Percentiles rank a stretch among this genome's conserved stretches.
Evolutionary conservation across 2,113 vertebrate genomes (phyloP).

Genomic region (Peromyscus californicus): DNA sequence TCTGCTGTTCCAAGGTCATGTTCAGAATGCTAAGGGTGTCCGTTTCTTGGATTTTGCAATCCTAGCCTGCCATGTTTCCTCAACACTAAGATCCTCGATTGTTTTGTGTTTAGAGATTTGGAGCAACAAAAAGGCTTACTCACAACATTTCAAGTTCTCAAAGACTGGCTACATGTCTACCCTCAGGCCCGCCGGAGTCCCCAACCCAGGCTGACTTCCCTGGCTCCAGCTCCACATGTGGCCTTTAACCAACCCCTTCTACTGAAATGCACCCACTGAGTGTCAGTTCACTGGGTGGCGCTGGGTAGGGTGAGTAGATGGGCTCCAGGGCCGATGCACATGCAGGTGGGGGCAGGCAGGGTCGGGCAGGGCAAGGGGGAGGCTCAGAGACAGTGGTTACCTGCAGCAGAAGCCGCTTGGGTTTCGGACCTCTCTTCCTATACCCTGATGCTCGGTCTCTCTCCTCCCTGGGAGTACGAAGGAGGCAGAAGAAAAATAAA

Average conservation of each 20-base stretch:
- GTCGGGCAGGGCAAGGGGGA: neutral
- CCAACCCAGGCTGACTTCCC: neutral
- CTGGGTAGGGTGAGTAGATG: neutral
- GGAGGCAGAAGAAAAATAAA: constrained; percentile 73
- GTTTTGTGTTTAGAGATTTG: neutral
- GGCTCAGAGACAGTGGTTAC: constrained; percentile 86
- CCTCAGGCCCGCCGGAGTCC: neutral
- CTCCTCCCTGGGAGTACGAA: constrained; percentile 92
- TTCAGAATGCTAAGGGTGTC: neutral
- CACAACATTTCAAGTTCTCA: constrained; percentile 21
- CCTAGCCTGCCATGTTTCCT: neutral
- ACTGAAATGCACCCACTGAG: neutral
- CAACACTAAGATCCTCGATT: neutral
- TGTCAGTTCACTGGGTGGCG: neutral
- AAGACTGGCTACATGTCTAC: neutral
- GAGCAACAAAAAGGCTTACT: neutral
- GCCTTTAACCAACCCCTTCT: neutral
- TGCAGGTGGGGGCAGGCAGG: neutral
- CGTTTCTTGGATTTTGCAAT: neutral
- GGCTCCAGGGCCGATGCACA: neutral
- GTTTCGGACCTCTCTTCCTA: constrained; percentile 97
- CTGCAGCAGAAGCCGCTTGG: constrained; percentile 96
- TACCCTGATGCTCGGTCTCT: constrained; percentile 95
- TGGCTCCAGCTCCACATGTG: neutral
- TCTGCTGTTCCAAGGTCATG: neutral